These are phyloP conservation scores for Liasis olivaceus DNA, from an alignment of 2,797 vertebrate genomes.

Conservation along the genomic window DNA sequence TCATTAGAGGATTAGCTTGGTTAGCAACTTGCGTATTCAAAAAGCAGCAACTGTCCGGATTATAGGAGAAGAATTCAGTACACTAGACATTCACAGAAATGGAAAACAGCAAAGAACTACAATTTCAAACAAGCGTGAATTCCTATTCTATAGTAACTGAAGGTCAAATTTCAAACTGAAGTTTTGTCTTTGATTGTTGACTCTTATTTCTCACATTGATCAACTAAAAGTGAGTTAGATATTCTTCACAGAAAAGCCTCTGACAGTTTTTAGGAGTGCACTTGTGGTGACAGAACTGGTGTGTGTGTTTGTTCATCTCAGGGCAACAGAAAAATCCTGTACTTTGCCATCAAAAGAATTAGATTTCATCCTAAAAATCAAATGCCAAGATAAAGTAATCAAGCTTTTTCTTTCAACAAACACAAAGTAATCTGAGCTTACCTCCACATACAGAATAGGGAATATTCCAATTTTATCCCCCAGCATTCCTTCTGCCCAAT, in stretches of 20 bases:
- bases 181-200: not conserved
- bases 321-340: not conserved
- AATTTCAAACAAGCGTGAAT: not conserved
- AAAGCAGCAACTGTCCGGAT: not conserved
- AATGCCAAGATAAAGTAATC: not conserved
- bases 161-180: not conserved
- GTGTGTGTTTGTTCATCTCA: not conserved
- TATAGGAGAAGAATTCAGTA: not conserved
- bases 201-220: not conserved
- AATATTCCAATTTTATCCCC: conserved; percentile 99
- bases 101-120: not conserved
- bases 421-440: conserved; percentile 69
- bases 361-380: not conserved
- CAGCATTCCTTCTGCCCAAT: conserved; percentile 99
- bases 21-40: not conserved
- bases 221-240: not conserved
- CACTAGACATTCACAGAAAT: not conserved
- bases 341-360: not conserved
- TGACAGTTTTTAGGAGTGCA: not conserved
- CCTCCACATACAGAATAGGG: conserved; percentile 97
- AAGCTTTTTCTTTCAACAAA: not conserved
- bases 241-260: not conserved
- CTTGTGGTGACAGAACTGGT: not conserved
- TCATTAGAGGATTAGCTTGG: not conserved
- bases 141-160: not conserved